phyloP scores from a whole-genome alignment of 1,140 invertebrate genomes.

The Cryptotermes secundus region DNA sequence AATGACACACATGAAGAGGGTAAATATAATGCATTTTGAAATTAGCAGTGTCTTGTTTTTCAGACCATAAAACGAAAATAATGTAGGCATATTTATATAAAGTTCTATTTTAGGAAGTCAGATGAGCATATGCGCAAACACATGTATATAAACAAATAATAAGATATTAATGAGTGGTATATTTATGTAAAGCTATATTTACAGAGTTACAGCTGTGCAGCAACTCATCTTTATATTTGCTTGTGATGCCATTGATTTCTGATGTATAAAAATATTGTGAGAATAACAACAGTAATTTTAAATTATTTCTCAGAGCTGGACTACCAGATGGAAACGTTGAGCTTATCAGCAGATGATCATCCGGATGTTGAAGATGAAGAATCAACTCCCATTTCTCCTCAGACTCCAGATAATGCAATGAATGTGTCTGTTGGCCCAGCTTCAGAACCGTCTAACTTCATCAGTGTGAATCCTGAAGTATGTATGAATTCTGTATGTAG shows the following conservation, averaged over 20 bases:
- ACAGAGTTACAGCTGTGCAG: too few species aligned
- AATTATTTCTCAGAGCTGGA: neutral
- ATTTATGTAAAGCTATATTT: too few species aligned
- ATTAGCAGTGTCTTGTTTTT: neutral
- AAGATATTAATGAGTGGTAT: too few species aligned
- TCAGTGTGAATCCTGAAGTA: conserved; percentile 42
- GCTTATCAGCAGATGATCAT: conserved; percentile 36
- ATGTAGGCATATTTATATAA: too few species aligned
- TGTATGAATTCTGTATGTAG: conserved; percentile 34
- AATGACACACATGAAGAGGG: conserved; percentile 28
- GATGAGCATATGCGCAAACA: too few species aligned
- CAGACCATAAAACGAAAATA: too few species aligned
- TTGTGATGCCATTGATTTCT: too few species aligned
- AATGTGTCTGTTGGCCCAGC: conserved; percentile 55
- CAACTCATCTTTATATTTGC: too few species aligned
- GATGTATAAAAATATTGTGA: too few species aligned
- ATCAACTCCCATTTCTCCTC: conserved; percentile 57
- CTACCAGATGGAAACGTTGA: conserved; percentile 34
- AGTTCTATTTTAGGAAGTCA: too few species aligned
- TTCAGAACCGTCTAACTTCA: conserved; percentile 49
- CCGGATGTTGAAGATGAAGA: conserved; percentile 61
- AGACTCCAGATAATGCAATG: conserved; percentile 45
- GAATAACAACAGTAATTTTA: too few species aligned
- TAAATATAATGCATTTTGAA: conserved; percentile 22
- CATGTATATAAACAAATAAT: too few species aligned